Percentiles rank a stretch among this genome's conserved stretches.
These are phyloP conservation scores for Cavia aperea DNA, from an alignment of 2,113 vertebrate genomes.

Conservation along the genomic window DNA sequence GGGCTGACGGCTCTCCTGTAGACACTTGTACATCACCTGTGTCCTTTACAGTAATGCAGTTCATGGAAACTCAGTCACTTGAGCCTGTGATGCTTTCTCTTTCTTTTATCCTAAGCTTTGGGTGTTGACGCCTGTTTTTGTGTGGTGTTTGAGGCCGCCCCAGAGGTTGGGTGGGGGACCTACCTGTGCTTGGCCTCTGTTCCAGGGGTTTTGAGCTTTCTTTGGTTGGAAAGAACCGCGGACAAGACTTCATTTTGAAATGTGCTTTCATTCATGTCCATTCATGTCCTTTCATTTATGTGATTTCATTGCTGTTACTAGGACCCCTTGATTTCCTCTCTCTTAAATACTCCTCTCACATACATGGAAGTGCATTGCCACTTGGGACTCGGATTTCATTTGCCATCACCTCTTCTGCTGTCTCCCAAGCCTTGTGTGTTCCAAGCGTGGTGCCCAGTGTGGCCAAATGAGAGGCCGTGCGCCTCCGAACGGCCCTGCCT, in stretches of 20 bases:
- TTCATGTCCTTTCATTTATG: neutral
- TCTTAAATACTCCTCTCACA: neutral
- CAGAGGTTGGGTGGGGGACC: fast-evolving
- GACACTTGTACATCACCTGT: neutral
- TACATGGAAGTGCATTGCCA: neutral
- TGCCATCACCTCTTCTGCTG: neutral
- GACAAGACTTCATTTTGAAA: neutral
- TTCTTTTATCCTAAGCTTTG: neutral
- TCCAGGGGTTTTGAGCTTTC: too few relatives aligned
- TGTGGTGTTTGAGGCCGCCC: neutral
- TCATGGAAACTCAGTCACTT: neutral
- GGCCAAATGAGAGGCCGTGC: neutral
- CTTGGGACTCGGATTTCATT: neutral
- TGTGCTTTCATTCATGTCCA: too few relatives aligned
- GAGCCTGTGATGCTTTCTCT: too few relatives aligned
- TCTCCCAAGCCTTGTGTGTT: too few relatives aligned
- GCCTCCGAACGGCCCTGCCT: neutral
- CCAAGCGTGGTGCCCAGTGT: neutral
- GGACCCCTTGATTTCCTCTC: neutral
- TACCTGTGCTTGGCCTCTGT: fast-evolving
- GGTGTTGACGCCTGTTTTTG: too few relatives aligned
- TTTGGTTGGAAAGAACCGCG: fast-evolving
- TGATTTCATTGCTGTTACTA: neutral
- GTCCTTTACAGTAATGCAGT: fast-evolving
- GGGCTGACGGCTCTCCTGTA: fast-evolving